Percentiles rank a stretch among this genome's conserved stretches.
These are phyloP conservation scores for Platichthys flesus DNA, from an alignment of 2,113 vertebrate genomes.

Conservation along the genomic window DNA sequence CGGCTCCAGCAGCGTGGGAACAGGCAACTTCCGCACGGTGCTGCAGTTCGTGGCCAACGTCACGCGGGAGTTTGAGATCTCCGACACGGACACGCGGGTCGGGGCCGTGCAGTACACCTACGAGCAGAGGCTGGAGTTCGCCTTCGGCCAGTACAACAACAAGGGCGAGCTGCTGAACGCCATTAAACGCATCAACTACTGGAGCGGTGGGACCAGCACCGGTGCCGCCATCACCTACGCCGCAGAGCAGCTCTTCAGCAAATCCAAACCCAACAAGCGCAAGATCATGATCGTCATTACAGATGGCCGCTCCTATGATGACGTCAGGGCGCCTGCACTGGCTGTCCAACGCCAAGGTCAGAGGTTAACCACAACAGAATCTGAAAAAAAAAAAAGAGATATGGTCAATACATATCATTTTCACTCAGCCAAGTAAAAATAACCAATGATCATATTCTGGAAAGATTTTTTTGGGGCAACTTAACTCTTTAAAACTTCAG, in stretches of 20 bases:
- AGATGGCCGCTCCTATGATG: constrained; percentile 94
- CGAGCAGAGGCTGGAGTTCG: constrained; percentile 95
- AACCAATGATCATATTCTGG: too few relatives aligned
- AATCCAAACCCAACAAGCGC: constrained; percentile 96
- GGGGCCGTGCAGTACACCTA: constrained; percentile 98
- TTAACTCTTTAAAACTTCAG: not conserved
- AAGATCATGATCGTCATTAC: constrained; percentile 98
- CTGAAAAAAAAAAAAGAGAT: not conserved
- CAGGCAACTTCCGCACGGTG: constrained; percentile 92
- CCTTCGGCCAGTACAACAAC: constrained; percentile 88
- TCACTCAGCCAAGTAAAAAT: too few relatives aligned
- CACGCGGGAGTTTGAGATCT: constrained; percentile 95
- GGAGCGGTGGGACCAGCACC: constrained; percentile 97
- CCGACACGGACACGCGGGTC: constrained; percentile 92
- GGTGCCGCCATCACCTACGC: constrained; percentile 94
- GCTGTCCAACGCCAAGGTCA: constrained; percentile 91
- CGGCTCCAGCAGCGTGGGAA: constrained; percentile 97
- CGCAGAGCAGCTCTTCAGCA: constrained; percentile 93
- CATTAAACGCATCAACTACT: constrained; percentile 93
- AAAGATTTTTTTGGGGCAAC: too few relatives aligned
- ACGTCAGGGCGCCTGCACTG: constrained; percentile 88
- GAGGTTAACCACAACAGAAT: constrained; percentile 13
- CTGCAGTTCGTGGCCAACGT: constrained; percentile 97
- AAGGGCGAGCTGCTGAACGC: constrained; percentile 91
- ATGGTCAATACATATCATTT: not conserved